Evolutionary conservation across 2,797 vertebrate genomes (phyloP).

Genomic region (Epinephelus coioides): DNA sequence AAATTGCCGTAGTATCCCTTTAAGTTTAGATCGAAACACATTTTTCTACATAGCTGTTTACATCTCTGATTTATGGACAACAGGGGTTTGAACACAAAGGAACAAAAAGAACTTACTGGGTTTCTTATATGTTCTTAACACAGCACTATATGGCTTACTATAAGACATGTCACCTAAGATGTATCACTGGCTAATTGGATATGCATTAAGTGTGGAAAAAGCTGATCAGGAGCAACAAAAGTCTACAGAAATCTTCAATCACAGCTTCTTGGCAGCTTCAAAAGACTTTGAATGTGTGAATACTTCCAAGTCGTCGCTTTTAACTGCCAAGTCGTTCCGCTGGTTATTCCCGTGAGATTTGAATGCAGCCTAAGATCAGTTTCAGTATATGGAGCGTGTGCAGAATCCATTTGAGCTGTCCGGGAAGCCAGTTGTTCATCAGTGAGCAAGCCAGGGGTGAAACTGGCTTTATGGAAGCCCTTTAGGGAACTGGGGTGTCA

Average conservation of each 20-base stretch:
- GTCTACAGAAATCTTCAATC: conserved; percentile 37
- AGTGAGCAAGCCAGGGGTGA: conserved; percentile 45
- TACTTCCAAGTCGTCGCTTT: conserved; percentile 44
- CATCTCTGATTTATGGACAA: neutral
- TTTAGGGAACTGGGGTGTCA: conserved; percentile 39
- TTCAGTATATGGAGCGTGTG: conserved; percentile 47
- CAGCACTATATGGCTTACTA: neutral
- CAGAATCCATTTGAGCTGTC: conserved; percentile 62
- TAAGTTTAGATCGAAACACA: neutral
- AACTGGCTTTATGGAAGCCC: conserved; percentile 53
- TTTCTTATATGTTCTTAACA: neutral
- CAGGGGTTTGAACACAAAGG: neutral
- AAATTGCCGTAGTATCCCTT: no score
- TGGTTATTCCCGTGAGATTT: conserved; percentile 58
- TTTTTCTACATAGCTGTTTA: neutral
- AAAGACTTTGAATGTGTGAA: conserved; percentile 37
- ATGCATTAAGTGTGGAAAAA: conserved; percentile 46
- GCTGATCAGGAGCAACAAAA: conserved; percentile 29
- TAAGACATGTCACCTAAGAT: neutral
- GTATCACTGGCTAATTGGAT: conserved; percentile 1
- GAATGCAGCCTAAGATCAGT: conserved; percentile 57
- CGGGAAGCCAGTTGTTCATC: conserved; percentile 61
- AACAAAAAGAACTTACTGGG: neutral
- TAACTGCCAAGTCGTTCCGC: conserved; percentile 59
- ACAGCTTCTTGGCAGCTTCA: conserved; percentile 45